A percentile compares a stretch with the other conserved stretches of the same genome.
phyloP scores from a whole-genome alignment of 2,113 vertebrate genomes.

The Engystomops pustulosus region DNA sequence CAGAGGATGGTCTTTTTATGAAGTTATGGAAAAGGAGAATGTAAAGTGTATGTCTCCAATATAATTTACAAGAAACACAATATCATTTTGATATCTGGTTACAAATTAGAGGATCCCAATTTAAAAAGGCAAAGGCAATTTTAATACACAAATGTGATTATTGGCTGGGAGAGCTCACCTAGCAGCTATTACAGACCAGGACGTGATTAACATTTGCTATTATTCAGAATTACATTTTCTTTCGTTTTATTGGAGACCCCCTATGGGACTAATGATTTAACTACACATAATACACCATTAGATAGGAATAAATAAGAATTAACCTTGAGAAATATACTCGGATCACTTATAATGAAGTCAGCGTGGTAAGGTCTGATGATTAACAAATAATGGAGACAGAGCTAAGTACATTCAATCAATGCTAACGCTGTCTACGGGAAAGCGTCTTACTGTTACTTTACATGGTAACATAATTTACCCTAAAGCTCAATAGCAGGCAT shows the following conservation, averaged over 20 bases:
- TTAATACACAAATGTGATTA: conserved; percentile 42
- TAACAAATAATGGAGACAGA: conserved; percentile 51
- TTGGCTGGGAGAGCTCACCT: conserved; percentile 22
- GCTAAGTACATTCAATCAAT: conserved; percentile 56
- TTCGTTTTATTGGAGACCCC: conserved; percentile 35
- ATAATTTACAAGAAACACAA: conserved; percentile 19
- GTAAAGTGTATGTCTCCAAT: neutral
- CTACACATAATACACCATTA: conserved; percentile 41
- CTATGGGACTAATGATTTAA: conserved; percentile 41
- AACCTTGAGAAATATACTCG: conserved; percentile 48
- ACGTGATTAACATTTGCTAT: conserved; percentile 26
- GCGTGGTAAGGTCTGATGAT: conserved; percentile 41
- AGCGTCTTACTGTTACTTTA: neutral
- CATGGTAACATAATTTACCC: conserved; percentile 15
- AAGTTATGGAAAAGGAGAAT: neutral
- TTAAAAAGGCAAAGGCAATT: conserved; percentile 5
- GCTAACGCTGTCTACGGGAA: conserved; percentile 43
- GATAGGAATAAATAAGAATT: conserved; percentile 45
- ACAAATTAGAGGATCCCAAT: neutral
- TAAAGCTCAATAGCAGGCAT: neutral
- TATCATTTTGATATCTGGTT: neutral
- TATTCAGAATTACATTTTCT: conserved; percentile 33
- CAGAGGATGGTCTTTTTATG: neutral
- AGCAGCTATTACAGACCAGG: conserved; percentile 10
- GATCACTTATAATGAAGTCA: conserved; percentile 51